Evolutionary conservation across 2,113 vertebrate genomes (phyloP).

Genomic region (Nannobrachium achirus): DNA sequence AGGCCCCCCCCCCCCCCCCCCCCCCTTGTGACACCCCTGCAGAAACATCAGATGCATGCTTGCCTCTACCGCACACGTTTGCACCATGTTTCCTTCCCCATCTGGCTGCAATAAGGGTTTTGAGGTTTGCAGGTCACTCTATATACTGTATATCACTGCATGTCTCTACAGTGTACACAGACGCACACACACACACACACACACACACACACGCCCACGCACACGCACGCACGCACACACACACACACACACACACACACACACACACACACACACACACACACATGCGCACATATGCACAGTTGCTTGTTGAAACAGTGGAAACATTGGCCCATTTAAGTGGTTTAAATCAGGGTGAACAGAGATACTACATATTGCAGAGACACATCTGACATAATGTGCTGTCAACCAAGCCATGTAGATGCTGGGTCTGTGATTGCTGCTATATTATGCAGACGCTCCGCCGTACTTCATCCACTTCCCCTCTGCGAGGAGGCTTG

Average conservation of each 20-base stretch:
- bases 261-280: conserved; percentile 1
- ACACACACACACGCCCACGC: no score
- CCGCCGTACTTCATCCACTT: conserved; percentile 21
- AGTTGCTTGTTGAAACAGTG: conserved; percentile 20
- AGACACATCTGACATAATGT: conserved; percentile 36
- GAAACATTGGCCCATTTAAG: conserved; percentile 50
- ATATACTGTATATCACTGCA: no score
- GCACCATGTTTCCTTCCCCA: no score
- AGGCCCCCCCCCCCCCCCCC: no score
- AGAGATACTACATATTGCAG: conserved; percentile 19
- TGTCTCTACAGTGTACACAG: no score
- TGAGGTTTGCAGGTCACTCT: no score
- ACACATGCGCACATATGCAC: conserved; percentile 1
- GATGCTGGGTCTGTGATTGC: conserved; percentile 24
- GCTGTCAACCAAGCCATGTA: not conserved
- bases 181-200: no score
- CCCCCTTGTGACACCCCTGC: no score
- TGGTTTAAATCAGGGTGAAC: conserved; percentile 27
- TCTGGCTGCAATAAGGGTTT: no score
- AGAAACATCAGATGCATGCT: no score
- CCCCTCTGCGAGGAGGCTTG: conserved; percentile 6
- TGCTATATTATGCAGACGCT: conserved; percentile 33
- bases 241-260: not conserved
- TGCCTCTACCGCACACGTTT: no score
- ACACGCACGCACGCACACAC: not conserved